Evolutionary conservation across 1,140 invertebrate species (phyloP).

Genomic region (Riptortus pedestris): DNA sequence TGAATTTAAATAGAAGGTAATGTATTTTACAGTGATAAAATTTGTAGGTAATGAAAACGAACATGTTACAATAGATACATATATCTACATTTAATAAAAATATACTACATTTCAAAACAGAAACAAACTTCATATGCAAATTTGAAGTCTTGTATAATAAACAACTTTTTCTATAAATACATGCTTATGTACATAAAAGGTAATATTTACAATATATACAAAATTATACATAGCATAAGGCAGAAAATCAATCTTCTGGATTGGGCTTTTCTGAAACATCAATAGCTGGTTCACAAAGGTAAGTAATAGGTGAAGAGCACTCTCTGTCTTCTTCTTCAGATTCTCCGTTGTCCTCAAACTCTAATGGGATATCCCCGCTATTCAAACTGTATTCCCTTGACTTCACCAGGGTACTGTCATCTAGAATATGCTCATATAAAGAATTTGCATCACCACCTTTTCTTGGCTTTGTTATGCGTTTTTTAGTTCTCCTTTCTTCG

Average conservation of each 20-base stretch:
- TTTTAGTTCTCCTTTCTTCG: background rate
- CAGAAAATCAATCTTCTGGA: background rate
- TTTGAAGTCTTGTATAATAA: too few species aligned
- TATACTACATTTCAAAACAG: too few species aligned
- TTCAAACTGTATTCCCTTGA: background rate
- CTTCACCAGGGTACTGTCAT: background rate
- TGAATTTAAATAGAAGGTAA: too few species aligned
- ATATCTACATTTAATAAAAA: too few species aligned
- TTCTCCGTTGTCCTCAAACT: background rate
- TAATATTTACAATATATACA: background rate
- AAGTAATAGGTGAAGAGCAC: background rate
- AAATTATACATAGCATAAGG: background rate
- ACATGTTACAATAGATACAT: too few species aligned
- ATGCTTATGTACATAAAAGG: too few species aligned
- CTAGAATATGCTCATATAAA: background rate
- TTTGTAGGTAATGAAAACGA: too few species aligned
- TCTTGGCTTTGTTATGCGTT: background rate
- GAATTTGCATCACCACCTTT: background rate
- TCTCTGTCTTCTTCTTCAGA: background rate
- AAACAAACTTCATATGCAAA: too few species aligned
- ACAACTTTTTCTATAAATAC: too few species aligned
- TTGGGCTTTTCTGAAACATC: background rate
- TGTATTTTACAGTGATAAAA: too few species aligned
- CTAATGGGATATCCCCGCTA: background rate
- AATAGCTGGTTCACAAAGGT: conserved; percentile 11